Base-by-base conservation (phyloP, 2,888 invertebrate species). In the Acleris emargana region DNA sequence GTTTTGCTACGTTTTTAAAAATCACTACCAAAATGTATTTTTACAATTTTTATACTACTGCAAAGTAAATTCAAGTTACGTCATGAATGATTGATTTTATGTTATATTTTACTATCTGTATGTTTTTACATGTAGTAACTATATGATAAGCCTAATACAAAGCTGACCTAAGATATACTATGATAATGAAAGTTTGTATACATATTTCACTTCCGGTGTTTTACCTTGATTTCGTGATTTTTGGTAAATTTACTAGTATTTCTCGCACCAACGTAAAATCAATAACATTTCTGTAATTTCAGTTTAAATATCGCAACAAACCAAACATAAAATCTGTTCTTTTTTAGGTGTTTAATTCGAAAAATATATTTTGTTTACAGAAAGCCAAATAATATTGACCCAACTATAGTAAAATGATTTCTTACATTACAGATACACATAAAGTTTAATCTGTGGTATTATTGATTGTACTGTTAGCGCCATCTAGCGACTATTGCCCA, bases 41-140 rank as follows among this genome's bases (percentile, higher is more conserved):
- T 73, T 86, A 88, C 87, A 88, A 84, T 84, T 82, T 74, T 62
- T 73, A 72, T 76, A 81, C 76, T 78, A 75, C 71, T 72, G 74
- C 75, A 81, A 81, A 73, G 72, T 1, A 60, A 76, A 67, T 69
- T 67, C 32, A 68, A 68, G 69, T 74, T 72, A 73, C 74, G 76
- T 75, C 74, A 74, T 75, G 53, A 45, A 55, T 22, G 22, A 13
- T 18, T 13, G 17, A 38, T 38, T 58, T n/a, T 2, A 32, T 16
- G n/a, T 45, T 42, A 32, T 11, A 38, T 52, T 53, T 62, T 42
- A 50, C 43, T 45, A 25, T 50, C 7, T 38, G 25, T n/a, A n/a
- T 20, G 20, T 16, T 49, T 38, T 38, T 50, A 64, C 73, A 77
- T 75, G 77, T 80, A 83, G 80, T 79, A 77, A 82, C 72, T 68